Evolutionary conservation across 2,113 vertebrate genomes (phyloP), one percentile per base, ranked within the genome.

Genomic region (Calcarius ornatus): DNA sequence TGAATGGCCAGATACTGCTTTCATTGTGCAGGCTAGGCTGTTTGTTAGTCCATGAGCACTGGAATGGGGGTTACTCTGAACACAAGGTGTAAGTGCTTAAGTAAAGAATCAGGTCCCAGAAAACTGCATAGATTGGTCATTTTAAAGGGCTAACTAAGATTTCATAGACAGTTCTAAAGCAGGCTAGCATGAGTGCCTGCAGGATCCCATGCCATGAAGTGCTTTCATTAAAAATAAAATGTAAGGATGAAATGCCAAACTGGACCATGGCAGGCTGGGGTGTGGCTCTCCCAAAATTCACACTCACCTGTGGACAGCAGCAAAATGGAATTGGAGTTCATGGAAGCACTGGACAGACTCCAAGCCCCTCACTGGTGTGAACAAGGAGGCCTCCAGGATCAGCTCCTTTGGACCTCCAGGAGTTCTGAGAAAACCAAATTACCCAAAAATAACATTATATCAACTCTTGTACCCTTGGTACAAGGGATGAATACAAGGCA

Each of bases 341-440:
- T 3, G 45, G 54, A 28, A 48, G 35, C 10, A 30, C 25, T 43
- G 2, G 15, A 3, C 37, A 4, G 37, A 5, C 31, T 40, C 33
- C 65, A 69, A 4, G 14, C 16, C 23, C 24, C 16, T 77, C 59
- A 5, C 20, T 48, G 43, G 15, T 15, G 23, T 20, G 45, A 86
- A 33, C 0, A 9, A 42, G 10, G 2, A 30, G 22, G 1, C n/a
- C n/a, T n/a, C n/a, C 53, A 57, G 57, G 47, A 51, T 40, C 35
- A 7, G 15, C 42, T 91, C 53, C 61, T 68, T 37, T 81, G 65
- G 31, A 30, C 24, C 25, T 50, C 21, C 35, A 59, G 42, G 59
- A 87, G 35, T 40, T 68, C 47, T 48, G 64, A 78, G 43, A 33
- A 90, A 86, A 75, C 6, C 27, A 64, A 71, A 81, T 47, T 56